Percentiles rank a stretch among this genome's conserved stretches.
These are phyloP conservation scores for Apeltes quadracus DNA, from an alignment of 2,113 vertebrate species.

Conservation along the genomic window DNA sequence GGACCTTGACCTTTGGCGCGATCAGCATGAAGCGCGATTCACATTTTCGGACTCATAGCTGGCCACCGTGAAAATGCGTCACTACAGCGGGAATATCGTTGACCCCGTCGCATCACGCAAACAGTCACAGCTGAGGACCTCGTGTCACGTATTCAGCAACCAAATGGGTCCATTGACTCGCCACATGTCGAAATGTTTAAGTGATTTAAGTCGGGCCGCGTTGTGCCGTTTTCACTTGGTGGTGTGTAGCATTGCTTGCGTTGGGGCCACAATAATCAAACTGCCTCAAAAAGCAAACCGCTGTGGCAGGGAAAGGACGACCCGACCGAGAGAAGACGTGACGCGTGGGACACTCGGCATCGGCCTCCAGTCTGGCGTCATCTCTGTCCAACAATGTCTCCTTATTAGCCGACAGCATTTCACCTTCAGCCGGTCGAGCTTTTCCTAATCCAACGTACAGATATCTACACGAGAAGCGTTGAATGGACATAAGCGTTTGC, in stretches of 20 bases:
- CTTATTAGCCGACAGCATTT: neutral
- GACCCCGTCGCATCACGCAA: neutral
- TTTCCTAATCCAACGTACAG: slow-evolving; percentile 15
- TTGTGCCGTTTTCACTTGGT: slow-evolving; percentile 14
- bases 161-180: neutral
- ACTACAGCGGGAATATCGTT: neutral
- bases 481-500: slow-evolving; percentile 32
- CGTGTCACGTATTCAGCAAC: neutral
- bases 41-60: neutral
- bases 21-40: neutral
- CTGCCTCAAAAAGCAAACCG: neutral
- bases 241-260: slow-evolving; percentile 7
- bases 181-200: neutral
- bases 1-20: neutral
- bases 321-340: slow-evolving; percentile 19
- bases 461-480: neutral
- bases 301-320: slow-evolving; percentile 39
- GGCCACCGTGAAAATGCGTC: neutral
- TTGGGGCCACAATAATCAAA: slow-evolving; percentile 16
- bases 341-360: slow-evolving; percentile 13
- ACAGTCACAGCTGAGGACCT: slow-evolving; percentile 1
- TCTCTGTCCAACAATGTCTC: slow-evolving; percentile 24
- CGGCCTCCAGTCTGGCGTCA: neutral
- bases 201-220: too few relatives aligned
- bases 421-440: slow-evolving; percentile 19